These are phyloP conservation scores for Ahaetulla prasina DNA, from an alignment of 2,113 vertebrate species.

Conservation along the genomic window DNA sequence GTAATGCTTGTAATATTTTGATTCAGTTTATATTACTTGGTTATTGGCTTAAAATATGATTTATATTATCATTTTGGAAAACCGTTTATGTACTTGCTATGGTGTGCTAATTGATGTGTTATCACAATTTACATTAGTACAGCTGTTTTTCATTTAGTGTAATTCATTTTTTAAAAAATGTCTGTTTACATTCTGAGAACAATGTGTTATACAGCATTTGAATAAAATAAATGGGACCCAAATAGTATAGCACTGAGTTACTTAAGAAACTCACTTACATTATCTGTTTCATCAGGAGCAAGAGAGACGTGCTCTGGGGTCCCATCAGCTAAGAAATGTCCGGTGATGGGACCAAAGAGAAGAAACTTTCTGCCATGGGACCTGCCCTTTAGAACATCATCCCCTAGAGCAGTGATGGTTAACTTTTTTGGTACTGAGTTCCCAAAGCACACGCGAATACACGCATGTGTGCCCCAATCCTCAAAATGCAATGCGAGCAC, in stretches of 20 bases:
- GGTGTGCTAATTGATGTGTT: neutral
- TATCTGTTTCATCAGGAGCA: neutral
- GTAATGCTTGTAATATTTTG: neutral
- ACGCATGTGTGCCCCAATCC: too few relatives aligned
- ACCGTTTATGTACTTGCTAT: neutral
- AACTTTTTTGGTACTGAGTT: too few relatives aligned
- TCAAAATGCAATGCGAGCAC: too few relatives aligned
- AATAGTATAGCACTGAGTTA: neutral
- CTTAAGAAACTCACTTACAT: neutral
- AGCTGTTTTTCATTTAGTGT: neutral
- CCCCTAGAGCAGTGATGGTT: too few relatives aligned
- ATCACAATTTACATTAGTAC: neutral
- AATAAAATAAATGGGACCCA: neutral
- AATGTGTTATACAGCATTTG: neutral
- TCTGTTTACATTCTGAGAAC: neutral
- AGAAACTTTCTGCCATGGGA: neutral
- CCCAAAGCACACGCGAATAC: too few relatives aligned
- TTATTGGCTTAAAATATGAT: neutral
- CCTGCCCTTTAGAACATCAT: neutral
- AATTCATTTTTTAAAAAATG: neutral
- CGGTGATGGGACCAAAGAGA: neutral
- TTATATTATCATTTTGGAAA: neutral
- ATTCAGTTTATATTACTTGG: neutral
- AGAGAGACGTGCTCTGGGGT: neutral
- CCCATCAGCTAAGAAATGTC: neutral